A percentile compares a stretch with the other conserved stretches of the same genome.
Conservation (phyloP, 2,888 invertebrate species). For the Reticulitermes lucifugus region DNA sequence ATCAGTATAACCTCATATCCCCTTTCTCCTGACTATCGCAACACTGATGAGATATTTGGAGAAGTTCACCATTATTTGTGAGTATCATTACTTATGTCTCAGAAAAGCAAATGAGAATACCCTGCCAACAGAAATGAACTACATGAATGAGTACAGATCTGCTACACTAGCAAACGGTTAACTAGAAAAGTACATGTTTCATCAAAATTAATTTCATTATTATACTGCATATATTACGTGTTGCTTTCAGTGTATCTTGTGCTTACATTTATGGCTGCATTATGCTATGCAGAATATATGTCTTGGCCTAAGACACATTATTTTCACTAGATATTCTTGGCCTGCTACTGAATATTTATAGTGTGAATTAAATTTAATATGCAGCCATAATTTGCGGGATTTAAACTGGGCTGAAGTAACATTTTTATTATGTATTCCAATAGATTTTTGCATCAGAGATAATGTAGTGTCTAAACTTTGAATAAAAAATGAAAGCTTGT, state of each 20-base stretch:
- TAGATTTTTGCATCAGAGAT: no score
- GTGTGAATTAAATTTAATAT: no score
- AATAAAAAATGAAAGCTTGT: no score
- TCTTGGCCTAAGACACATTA: neutral
- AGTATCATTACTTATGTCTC: neutral
- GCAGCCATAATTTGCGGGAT: no score
- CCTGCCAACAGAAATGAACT: neutral
- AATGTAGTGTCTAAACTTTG: no score
- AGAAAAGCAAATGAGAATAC: constrained; percentile 23
- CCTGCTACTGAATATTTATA: no score
- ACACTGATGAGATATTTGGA: constrained; percentile 3
- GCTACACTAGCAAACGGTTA: no score
- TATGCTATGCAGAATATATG: neutral
- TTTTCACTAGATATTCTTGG: no score
- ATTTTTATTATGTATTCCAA: no score
- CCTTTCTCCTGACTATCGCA: neutral
- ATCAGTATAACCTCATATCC: neutral
- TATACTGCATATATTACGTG: neutral
- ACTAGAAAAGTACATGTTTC: neutral
- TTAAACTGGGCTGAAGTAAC: no score
- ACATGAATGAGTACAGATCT: no score
- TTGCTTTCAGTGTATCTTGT: constrained; percentile 6
- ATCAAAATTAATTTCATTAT: neutral
- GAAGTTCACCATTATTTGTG: neutral
- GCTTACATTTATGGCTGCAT: constrained; percentile 10